Evolutionary conservation across 35 echinoderm and acorn worm species (phyloP).

Genomic region (Ophioderma brevispina): DNA sequence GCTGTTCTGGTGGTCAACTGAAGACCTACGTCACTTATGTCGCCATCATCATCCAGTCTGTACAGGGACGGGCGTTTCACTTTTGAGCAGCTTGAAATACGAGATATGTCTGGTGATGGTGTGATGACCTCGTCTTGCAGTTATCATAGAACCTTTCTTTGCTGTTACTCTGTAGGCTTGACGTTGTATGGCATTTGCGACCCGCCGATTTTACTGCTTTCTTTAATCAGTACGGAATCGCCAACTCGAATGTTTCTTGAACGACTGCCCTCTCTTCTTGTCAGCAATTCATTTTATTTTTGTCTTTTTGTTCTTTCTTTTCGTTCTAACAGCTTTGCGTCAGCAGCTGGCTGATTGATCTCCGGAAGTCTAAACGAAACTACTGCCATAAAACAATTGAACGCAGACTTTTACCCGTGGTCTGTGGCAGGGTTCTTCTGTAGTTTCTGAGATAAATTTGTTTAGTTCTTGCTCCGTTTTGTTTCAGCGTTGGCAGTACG

Average conservation of each 20-base stretch:
- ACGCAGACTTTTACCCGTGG: conserved; percentile 38
- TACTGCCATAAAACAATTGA: conserved; percentile 32
- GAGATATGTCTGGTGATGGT: background rate
- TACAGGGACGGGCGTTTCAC: background rate
- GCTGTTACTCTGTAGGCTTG: too few relatives aligned
- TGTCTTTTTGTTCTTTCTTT: background rate
- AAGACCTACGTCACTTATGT: background rate
- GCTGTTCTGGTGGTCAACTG: background rate
- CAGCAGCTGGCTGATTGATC: background rate
- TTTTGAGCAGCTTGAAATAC: background rate
- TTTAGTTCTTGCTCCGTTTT: conserved; percentile 43
- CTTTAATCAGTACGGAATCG: background rate
- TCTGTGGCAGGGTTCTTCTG: conserved; percentile 34
- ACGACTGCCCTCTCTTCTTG: background rate
- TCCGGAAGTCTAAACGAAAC: conserved; percentile 8
- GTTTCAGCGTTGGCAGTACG: conserved; percentile 26
- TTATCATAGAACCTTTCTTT: too few relatives aligned
- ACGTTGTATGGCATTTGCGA: background rate
- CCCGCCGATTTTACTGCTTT: background rate
- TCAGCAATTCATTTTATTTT: conserved; percentile 12
- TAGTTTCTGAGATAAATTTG: conserved; percentile 68
- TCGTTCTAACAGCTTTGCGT: background rate
- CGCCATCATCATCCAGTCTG: too few relatives aligned
- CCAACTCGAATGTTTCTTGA: background rate
- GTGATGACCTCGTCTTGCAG: background rate